Percentiles rank a stretch among this genome's conserved stretches.
These are phyloP conservation scores for Athrips mouffetella DNA, from an alignment of 2,888 invertebrate genomes.

Conservation along the genomic window DNA sequence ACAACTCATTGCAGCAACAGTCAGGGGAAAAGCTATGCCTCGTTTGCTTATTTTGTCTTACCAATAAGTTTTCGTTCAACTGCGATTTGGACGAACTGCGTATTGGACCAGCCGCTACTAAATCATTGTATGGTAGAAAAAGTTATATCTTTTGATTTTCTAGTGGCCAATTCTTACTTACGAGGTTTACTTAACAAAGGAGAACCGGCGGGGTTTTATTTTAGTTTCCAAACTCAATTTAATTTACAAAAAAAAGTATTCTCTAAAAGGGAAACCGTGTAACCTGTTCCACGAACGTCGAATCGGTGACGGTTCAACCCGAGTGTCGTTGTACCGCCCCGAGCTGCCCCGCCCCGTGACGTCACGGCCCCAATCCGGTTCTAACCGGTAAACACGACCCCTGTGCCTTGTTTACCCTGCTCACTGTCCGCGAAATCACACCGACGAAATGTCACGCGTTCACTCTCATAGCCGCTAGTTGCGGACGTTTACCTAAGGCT, in stretches of 20 bases:
- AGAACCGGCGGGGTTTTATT: no score
- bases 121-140: no score
- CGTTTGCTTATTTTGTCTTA: no score
- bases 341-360: constrained; percentile 56
- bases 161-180: no score
- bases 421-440: constrained; percentile 7
- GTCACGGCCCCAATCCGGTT: constrained; percentile 43
- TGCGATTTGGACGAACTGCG: no score
- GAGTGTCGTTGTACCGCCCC: constrained; percentile 51
- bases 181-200: no score
- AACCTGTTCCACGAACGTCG: constrained; percentile 40
- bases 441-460: constrained; percentile 1
- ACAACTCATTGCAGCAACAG: no score
- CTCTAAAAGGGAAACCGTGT: constrained; percentile 21
- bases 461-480: not conserved
- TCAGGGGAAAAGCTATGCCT: no score
- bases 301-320: constrained; percentile 50
- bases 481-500: not conserved
- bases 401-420: constrained; percentile 40
- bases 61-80: no score
- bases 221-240: not conserved
- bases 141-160: no score
- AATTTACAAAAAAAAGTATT: not conserved
- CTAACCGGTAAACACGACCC: constrained; percentile 43
- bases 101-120: no score